A percentile compares a stretch with the other conserved stretches of the same genome.
Evolutionary conservation across 2,888 invertebrate species (phyloP).

Genomic region (Cordilura impudica): DNA sequence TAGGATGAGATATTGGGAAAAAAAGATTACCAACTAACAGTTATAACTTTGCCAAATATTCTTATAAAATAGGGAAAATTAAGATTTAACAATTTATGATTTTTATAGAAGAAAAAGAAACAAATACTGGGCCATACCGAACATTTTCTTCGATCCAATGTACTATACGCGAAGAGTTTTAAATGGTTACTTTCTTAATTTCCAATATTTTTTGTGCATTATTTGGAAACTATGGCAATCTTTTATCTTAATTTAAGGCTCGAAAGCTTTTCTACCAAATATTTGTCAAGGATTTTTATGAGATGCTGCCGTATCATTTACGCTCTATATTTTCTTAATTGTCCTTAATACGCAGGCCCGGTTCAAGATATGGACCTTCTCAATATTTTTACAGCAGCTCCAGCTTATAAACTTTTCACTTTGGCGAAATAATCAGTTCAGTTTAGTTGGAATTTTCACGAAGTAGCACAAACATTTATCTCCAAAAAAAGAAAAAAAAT

Average conservation of each 20-base stretch:
- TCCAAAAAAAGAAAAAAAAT: slow-evolving; percentile 28
- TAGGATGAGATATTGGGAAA: slow-evolving; percentile 5
- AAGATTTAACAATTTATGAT: too few species aligned
- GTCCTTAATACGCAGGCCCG: slow-evolving; percentile 54
- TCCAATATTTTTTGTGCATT: too few species aligned
- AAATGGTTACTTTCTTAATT: too few species aligned
- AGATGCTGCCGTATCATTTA: slow-evolving; percentile 55
- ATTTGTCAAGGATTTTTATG: slow-evolving; percentile 56
- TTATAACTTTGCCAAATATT: too few species aligned
- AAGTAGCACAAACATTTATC: slow-evolving; percentile 61
- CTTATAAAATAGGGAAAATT: too few species aligned
- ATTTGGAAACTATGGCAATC: slow-evolving; percentile 23
- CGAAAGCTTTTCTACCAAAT: slow-evolving; percentile 38
- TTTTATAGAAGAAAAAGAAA: too few species aligned
- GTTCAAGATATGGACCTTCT: slow-evolving; percentile 57
- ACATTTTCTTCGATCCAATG: too few species aligned
- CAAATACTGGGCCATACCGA: too few species aligned
- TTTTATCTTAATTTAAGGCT: slow-evolving; percentile 17
- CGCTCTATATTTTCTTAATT: slow-evolving; percentile 55
- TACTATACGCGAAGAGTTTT: too few species aligned
- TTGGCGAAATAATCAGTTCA: slow-evolving; percentile 58
- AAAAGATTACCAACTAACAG: slow-evolving; percentile 17
- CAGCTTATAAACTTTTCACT: slow-evolving; percentile 56
- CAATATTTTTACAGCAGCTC: slow-evolving; percentile 57
- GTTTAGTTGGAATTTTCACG: slow-evolving; percentile 61